Conservation (phyloP, 2,113 vertebrate species). For the Centropus unirufus region DNA sequence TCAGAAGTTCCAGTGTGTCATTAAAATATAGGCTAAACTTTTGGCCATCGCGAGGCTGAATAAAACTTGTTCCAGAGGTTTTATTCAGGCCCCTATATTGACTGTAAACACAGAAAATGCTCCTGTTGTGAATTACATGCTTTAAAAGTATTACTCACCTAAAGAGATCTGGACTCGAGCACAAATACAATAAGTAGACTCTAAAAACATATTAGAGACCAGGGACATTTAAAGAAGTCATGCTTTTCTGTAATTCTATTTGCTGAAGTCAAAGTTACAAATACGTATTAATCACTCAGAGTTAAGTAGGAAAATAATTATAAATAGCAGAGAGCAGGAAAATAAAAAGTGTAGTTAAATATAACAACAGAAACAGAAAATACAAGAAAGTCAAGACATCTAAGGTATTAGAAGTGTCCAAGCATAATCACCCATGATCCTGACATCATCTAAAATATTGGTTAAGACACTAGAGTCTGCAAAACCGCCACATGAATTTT, state of each 20-base stretch:
- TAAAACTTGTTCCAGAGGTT: slow-evolving; percentile 18
- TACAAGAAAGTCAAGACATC: neutral
- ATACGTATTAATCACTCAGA: neutral
- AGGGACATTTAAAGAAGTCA: neutral
- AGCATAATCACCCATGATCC: neutral
- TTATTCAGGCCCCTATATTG: neutral
- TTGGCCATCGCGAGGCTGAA: slow-evolving; percentile 27
- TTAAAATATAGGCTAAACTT: neutral
- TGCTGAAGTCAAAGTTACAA: neutral
- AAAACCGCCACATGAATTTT: neutral
- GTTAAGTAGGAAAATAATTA: neutral
- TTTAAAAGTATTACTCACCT: slow-evolving; percentile 1
- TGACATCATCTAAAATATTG: neutral
- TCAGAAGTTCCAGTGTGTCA: neutral
- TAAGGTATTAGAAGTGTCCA: neutral
- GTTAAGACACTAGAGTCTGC: neutral
- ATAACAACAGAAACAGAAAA: neutral
- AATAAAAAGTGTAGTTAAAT: neutral
- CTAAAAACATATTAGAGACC: neutral
- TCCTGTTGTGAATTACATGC: slow-evolving; percentile 10
- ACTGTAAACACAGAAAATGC: slow-evolving; percentile 31
- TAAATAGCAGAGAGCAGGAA: neutral
- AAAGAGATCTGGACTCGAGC: neutral
- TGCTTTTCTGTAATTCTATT: neutral
- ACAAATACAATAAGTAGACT: neutral